A percentile compares a stretch with the other conserved stretches of the same genome.
Evolutionary conservation across 2,797 vertebrate genomes (phyloP).

Genomic region (Channa striata): DNA sequence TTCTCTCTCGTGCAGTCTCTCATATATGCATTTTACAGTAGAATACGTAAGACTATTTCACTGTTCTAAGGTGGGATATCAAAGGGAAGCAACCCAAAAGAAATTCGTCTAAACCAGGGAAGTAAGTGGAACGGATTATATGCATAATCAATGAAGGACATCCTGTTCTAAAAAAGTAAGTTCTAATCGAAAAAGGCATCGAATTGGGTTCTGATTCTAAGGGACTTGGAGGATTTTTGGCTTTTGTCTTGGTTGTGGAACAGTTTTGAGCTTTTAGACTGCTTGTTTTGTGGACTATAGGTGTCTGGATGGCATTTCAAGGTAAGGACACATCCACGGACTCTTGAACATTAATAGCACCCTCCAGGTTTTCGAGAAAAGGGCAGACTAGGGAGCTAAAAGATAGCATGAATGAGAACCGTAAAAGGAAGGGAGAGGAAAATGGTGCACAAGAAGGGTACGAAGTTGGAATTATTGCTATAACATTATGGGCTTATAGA

Average conservation of each 20-base stretch:
- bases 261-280: constrained; percentile 52
- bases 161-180: constrained; percentile 65
- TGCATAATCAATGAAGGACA: constrained; percentile 64
- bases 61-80: constrained; percentile 72
- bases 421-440: not conserved
- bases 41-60: constrained; percentile 62
- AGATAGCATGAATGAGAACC: constrained; percentile 13
- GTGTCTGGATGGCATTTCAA: constrained; percentile 72
- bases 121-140: constrained; percentile 66
- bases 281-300: constrained; percentile 76
- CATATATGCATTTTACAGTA: constrained; percentile 51
- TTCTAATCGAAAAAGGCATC: constrained; percentile 58
- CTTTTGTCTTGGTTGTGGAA: constrained; percentile 46
- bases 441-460: constrained; percentile 23
- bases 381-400: constrained; percentile 43
- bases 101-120: constrained; percentile 47
- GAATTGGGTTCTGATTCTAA: constrained; percentile 43
- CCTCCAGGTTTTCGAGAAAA: constrained; percentile 35
- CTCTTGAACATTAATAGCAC: constrained; percentile 31
- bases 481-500: constrained; percentile 4
- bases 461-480: constrained; percentile 67
- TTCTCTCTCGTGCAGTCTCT: constrained; percentile 36
- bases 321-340: constrained; percentile 72
- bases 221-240: constrained; percentile 59
- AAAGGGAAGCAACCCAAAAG: constrained; percentile 34